Percentiles rank a stretch among this genome's conserved stretches.
Conservation (phyloP, 2,113 vertebrate genomes). For the Oxygymnocypris stewartii region DNA sequence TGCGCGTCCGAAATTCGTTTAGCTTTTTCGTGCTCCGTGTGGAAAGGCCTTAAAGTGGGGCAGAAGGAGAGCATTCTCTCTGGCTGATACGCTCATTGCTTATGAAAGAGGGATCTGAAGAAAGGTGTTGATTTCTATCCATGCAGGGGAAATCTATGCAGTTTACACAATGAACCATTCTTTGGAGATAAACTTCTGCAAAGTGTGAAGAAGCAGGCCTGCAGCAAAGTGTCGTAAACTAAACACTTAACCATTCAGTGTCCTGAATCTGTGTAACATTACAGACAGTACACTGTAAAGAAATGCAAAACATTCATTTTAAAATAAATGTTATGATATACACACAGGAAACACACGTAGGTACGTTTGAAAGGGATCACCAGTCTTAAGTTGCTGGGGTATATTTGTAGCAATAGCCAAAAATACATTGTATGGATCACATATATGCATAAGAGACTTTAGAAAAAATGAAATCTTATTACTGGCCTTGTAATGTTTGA, state of each 20-base stretch:
- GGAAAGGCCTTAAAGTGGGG: too few relatives aligned
- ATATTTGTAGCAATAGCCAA: too few relatives aligned
- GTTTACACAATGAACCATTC: conserved; percentile 41
- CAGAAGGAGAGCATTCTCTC: neutral
- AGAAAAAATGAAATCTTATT: too few relatives aligned
- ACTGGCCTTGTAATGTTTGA: too few relatives aligned
- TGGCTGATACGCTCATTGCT: neutral
- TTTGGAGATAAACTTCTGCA: neutral
- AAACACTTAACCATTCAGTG: neutral
- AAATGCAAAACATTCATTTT: neutral
- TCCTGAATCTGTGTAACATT: neutral
- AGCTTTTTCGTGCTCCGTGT: too few relatives aligned
- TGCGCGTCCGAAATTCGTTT: too few relatives aligned
- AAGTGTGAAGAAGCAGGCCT: conserved; percentile 40
- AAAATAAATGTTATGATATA: neutral
- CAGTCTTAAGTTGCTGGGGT: too few relatives aligned
- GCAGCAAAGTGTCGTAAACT: neutral
- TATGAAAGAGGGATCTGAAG: conserved; percentile 17
- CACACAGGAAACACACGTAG: neutral
- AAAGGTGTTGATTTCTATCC: conserved; percentile 33
- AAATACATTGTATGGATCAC: too few relatives aligned
- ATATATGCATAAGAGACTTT: too few relatives aligned
- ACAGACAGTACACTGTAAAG: neutral
- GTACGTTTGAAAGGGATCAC: neutral
- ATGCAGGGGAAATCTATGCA: conserved; percentile 20